Base-by-base conservation (phyloP, 2,888 invertebrate species). In the Alentia gelatinosa region DNA sequence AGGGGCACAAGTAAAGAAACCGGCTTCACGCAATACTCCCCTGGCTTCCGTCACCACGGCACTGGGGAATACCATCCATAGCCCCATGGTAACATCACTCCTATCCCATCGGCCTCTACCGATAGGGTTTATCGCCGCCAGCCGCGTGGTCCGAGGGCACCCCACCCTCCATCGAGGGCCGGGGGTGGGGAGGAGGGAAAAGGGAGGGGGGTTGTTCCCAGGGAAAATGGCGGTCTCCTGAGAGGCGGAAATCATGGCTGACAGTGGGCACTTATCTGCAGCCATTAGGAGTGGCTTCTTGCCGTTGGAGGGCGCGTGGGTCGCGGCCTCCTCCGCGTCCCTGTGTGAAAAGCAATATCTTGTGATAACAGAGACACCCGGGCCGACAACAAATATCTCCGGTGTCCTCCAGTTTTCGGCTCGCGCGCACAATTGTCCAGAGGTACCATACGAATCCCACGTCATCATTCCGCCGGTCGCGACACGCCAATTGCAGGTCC, bases 251-350 rank as follows among this genome's bases (percentile, higher is more conserved):
- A 68, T 68, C 68, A 68, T 68, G 68, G 68, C 68, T 79, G 39
- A 39, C 79, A 79, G 79, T 79, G 79, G 39, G 1, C 79, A 79
- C 79, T 79, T 79, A 79, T 79, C 79, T 79, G 79, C 35, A 1
- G 19, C 39, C 79, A 79, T 79, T 79, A 79, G 79, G 79, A 39
- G 35, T 35, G 79, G 30, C 68, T 26, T 68, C 68, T 68, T 30
- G 4, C n/a, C 68, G 68, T 30, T 30, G 12, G 33, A 47, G 68
- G 26, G 68, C 68, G 30, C 30, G n/a, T 30, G 68, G 68, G 68
- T 68, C 68, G 68, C 12, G 68, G 68, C 68, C 68, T 30, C 68
- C 23, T 56, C 23, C n/a, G 12, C 68, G 30, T 68, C 30, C 68
- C 26, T 30, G 30, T 12, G 30, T 30, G 68, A 68, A 68, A 12